These are phyloP conservation scores for Australoheros facetus DNA, from an alignment of 2,797 vertebrate genomes.

Conservation along the genomic window DNA sequence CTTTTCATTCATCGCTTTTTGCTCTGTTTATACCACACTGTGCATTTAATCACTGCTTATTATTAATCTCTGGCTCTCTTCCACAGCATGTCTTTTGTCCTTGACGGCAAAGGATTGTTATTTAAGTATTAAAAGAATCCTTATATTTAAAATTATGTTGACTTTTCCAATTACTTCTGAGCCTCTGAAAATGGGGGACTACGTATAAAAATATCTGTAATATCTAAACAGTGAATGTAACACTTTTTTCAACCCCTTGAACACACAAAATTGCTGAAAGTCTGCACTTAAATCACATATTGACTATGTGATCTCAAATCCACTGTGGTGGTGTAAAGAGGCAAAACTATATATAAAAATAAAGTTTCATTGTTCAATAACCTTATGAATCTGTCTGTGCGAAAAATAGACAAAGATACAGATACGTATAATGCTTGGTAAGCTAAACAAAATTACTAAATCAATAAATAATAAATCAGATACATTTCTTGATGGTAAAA, in stretches of 20 bases:
- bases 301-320: neutral
- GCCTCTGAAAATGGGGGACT: too few species aligned
- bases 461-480: neutral
- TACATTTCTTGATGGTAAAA: neutral
- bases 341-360: neutral
- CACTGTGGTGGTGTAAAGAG: neutral
- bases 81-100: too few species aligned
- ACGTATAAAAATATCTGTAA: too few species aligned
- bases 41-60: too few species aligned
- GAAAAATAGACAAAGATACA: neutral
- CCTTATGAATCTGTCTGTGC: neutral
- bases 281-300: neutral
- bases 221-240: too few species aligned
- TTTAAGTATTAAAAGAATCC: too few species aligned
- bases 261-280: neutral
- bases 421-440: neutral
- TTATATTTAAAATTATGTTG: too few species aligned
- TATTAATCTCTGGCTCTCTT: too few species aligned
- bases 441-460: neutral
- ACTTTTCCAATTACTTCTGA: too few species aligned
- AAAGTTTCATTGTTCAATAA: neutral
- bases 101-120: too few species aligned
- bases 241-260: accelerated
- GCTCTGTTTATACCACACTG: too few species aligned
- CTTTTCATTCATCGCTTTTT: too few species aligned